Evolutionary conservation across 2,888 invertebrate genomes (phyloP).

Genomic region (Proisotoma minuta): DNA sequence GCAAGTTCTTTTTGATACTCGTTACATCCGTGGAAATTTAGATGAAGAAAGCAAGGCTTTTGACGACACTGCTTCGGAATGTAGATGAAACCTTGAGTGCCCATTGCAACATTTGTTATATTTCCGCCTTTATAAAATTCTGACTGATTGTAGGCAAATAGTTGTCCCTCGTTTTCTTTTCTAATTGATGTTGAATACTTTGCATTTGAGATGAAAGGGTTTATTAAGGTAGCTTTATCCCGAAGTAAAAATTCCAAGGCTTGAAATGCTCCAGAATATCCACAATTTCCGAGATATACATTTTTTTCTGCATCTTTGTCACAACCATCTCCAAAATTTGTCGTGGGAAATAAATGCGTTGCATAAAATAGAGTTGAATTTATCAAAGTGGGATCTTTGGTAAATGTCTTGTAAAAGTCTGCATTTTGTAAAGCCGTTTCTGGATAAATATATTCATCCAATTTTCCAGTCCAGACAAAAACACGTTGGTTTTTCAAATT

Average conservation of each 20-base stretch:
- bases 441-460: conserved; percentile 36
- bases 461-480: conserved; percentile 40
- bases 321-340: conserved; percentile 34
- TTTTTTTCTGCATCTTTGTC: conserved; percentile 31
- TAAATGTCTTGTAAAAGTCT: conserved; percentile 35
- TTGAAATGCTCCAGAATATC: conserved; percentile 35
- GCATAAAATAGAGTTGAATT: conserved; percentile 22
- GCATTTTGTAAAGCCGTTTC: conserved; percentile 35
- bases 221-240: conserved; percentile 6
- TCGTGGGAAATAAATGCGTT: conserved; percentile 41
- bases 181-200: not conserved
- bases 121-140: conserved; percentile 35
- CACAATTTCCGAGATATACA: conserved; percentile 39
- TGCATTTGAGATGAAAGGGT: not conserved
- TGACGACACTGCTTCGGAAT: conserved; percentile 32
- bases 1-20: conserved; percentile 43
- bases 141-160: conserved; percentile 36
- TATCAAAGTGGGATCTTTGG: conserved; percentile 17
- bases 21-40: conserved; percentile 46
- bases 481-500: conserved; percentile 30
- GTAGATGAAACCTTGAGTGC: conserved; percentile 36
- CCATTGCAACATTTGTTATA: conserved; percentile 37
- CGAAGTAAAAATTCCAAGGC: conserved; percentile 31
- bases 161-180: conserved; percentile 8
- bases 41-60: conserved; percentile 32